These are phyloP conservation scores for Ceratosolen fusciceps DNA, from an alignment of 1,140 invertebrate species.

Conservation along the genomic window DNA sequence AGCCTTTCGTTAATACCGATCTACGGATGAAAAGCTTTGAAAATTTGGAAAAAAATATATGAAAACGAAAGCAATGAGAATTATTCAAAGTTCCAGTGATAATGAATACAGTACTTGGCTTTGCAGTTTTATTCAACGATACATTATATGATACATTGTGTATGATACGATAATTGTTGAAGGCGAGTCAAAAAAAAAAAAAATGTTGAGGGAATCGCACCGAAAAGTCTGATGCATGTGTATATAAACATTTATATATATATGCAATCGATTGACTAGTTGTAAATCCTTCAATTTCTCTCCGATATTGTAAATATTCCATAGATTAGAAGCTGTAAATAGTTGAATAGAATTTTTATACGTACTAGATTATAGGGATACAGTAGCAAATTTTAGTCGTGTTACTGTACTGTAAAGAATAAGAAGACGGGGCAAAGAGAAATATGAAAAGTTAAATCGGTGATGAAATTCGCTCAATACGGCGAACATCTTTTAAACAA, in stretches of 20 bases:
- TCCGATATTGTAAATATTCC: constrained; percentile 53
- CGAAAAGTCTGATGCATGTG: constrained; percentile 46
- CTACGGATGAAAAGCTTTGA: constrained; percentile 37
- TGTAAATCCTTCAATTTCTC: constrained; percentile 47
- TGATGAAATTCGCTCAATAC: constrained; percentile 15
- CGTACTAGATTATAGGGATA: constrained; percentile 38
- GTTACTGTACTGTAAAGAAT: constrained; percentile 31
- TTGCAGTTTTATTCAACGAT: constrained; percentile 38
- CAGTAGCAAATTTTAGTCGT: constrained; percentile 31
- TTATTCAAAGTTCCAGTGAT: constrained; percentile 25
- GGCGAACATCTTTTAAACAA: constrained; percentile 4
- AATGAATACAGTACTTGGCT: constrained; percentile 24
- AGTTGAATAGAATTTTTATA: constrained; percentile 51
- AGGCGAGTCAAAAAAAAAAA: constrained; percentile 29
- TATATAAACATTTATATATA: constrained; percentile 53
- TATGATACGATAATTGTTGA: constrained; percentile 12
- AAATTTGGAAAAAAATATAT: constrained; percentile 17
- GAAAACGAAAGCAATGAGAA: constrained; percentile 21
- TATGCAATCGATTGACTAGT: constrained; percentile 51
- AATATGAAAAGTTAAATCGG: background rate
- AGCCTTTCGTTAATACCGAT: constrained; percentile 36
- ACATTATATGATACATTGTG: no score
- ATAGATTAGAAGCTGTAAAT: constrained; percentile 59
- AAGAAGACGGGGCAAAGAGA: background rate
- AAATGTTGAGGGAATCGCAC: constrained; percentile 48